Percentiles rank a stretch among this genome's conserved stretches.
Conservation (phyloP, 2,797 vertebrate species). For the Anguilla obscura region DNA sequence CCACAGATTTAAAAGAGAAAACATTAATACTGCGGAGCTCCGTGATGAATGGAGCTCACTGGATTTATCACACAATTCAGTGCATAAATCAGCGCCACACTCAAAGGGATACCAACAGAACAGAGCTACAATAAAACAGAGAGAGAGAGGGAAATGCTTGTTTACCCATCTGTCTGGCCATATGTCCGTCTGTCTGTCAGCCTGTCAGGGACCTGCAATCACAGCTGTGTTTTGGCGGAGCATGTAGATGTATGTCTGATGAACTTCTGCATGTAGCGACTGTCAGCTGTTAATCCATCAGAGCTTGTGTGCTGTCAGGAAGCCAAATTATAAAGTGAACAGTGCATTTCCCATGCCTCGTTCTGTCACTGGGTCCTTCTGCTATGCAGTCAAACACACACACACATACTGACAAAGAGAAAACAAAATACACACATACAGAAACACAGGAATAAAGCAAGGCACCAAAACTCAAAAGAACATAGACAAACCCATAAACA, state of each 20-base stretch:
- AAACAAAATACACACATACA: not conserved
- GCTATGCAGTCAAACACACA: not conserved
- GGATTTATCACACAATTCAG: not conserved
- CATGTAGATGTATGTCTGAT: not conserved
- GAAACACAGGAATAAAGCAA: not conserved
- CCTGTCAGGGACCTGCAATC: not conserved
- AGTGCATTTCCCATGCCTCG: not conserved
- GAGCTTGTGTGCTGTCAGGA: not conserved
- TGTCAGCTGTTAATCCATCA: not conserved
- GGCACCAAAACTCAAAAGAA: not conserved
- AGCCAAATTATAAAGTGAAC: not conserved
- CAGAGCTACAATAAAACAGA: not conserved
- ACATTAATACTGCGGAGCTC: not conserved
- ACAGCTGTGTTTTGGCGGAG: not conserved
- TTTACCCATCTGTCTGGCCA: constrained; percentile 10
- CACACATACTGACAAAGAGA: not conserved
- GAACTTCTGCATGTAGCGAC: not conserved
- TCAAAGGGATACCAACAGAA: not conserved
- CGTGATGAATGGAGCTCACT: not conserved
- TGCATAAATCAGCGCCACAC: not conserved
- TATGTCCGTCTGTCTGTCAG: constrained; percentile 4
- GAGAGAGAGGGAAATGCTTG: no score
- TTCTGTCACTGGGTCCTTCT: not conserved
- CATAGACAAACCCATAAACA: not conserved
- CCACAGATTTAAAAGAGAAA: not conserved